Percentiles rank a stretch among this genome's conserved stretches.
These are phyloP conservation scores for Diuraphis noxia DNA, from an alignment of 1,140 invertebrate species.

Conservation along the genomic window DNA sequence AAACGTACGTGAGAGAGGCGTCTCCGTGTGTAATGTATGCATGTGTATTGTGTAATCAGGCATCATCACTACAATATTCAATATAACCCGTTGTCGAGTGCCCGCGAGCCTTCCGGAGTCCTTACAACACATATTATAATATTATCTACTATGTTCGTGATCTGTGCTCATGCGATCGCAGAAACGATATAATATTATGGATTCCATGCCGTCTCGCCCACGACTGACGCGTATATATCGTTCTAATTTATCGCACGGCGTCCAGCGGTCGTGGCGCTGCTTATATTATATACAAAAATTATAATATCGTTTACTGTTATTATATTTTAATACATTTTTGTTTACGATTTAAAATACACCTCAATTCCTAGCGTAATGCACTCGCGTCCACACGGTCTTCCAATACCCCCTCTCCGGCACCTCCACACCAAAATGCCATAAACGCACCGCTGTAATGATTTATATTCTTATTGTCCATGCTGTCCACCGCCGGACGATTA, in stretches of 20 bases:
- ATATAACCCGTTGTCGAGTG: not conserved
- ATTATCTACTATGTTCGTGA: not conserved
- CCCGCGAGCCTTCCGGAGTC: not conserved
- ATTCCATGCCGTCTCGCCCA: not conserved
- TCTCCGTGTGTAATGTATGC: no score
- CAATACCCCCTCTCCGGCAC: not conserved
- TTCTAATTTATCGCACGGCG: not conserved
- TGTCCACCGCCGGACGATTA: not conserved
- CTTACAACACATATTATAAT: not conserved
- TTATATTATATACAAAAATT: conserved; percentile 12
- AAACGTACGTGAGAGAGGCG: no score
- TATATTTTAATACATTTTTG: not conserved
- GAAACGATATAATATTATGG: not conserved
- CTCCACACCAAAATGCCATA: not conserved
- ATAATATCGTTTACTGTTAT: not conserved
- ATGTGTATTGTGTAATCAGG: no score
- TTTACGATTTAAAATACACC: not conserved
- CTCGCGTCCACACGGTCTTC: not conserved
- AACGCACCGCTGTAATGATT: not conserved
- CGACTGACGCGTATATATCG: not conserved
- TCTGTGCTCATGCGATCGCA: not conserved
- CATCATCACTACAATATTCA: not conserved
- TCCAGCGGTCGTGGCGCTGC: not conserved
- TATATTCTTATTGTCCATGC: conserved; percentile 1
- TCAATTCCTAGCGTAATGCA: not conserved